Conservation (phyloP, 1,140 invertebrate genomes). For the Pteromalus puparum region DNA sequence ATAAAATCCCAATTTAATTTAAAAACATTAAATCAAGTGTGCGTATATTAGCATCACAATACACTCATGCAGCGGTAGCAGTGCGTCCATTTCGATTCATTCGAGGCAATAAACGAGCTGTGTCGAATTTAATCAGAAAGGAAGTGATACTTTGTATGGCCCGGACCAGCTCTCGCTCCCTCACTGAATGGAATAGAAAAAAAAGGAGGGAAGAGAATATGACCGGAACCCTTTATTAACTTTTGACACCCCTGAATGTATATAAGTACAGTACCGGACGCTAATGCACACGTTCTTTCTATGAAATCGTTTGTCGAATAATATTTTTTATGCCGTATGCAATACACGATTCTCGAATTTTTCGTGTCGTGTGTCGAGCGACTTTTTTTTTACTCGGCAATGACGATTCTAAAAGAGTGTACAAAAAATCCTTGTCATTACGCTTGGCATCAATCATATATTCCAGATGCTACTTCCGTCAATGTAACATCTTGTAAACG, state of each 20-base stretch:
- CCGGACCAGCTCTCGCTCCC: background rate
- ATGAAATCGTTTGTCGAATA: background rate
- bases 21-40: background rate
- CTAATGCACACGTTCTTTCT: background rate
- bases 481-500: too few relatives aligned
- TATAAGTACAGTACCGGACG: background rate
- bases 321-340: too few relatives aligned
- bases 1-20: background rate
- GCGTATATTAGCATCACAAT: conserved; percentile 18
- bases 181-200: conserved; percentile 9
- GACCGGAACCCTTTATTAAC: conserved; percentile 50
- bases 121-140: conserved; percentile 40
- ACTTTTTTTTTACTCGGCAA: too few relatives aligned
- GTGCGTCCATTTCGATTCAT: conserved; percentile 26
- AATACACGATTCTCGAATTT: too few relatives aligned
- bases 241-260: conserved; percentile 50
- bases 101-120: conserved; percentile 27
- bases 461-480: too few relatives aligned
- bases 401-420: too few relatives aligned
- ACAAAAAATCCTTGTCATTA: too few relatives aligned
- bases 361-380: too few relatives aligned
- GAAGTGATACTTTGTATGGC: conserved; percentile 43
- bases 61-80: too few relatives aligned
- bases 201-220: background rate
- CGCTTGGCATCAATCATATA: too few relatives aligned